Evolutionary conservation across 2,113 vertebrate species (phyloP), one percentile per base, ranked within the genome.

Genomic region (Vireo altiloquus): DNA sequence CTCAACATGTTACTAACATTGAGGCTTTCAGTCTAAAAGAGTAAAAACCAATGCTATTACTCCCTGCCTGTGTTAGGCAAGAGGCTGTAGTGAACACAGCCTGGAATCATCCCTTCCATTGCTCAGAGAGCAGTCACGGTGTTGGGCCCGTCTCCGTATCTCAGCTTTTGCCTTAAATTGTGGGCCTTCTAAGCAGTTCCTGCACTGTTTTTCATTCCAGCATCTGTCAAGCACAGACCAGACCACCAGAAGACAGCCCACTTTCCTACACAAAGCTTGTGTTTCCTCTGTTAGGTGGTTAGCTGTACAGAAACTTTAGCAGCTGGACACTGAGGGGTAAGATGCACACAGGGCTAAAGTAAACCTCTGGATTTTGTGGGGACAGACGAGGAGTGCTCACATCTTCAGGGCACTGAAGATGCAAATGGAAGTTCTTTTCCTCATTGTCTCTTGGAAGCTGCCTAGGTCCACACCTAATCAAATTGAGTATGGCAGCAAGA

Each of bases 291-390:
- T 42, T 46, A 27, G 35, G 5, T 63, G 5, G 50, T 57, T 23
- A 57, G 37, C 14, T 18, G 13, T n/a, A 44, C 11, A 72, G 37
- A 25, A 95, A 33, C 23, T 13, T 21, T 1, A 4, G 5, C 53
- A 86, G 63, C 15, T 40, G 76, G 70, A 5, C 4, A 1, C 23
- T 59, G 54, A 65, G 39, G 9, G 8, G 3, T 53, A 21, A 87
- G 46, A 80, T 12, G 4, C 10, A 56, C 61, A 16, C 0, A 3
- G 15, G 3, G 10, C 20, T 69, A 47, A 35, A 14, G 5, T 22
- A 47, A 40, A 2, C 11, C 7, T 50, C 35, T 22, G 25, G 5
- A 12, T 65, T 77, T 42, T 1, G 0, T 0, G 30, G 33, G 4
- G 14, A 24, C 20, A 59, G 33, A 60, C 0, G 1, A 53, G 20